These are phyloP conservation scores for Scolopax mira DNA, from an alignment of 2,113 vertebrate species.

Conservation along the genomic window DNA sequence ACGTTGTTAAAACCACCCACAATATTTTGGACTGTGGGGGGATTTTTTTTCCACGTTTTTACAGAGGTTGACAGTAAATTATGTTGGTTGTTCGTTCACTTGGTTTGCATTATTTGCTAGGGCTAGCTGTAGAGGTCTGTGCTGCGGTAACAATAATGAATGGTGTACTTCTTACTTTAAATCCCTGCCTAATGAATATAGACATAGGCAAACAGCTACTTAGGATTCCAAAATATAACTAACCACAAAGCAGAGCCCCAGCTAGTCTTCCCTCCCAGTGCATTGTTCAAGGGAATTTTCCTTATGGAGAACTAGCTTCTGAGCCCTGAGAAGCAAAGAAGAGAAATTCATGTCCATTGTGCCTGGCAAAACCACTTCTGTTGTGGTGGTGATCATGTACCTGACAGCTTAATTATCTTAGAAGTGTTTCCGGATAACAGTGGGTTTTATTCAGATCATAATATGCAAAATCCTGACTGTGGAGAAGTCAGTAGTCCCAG, in stretches of 20 bases:
- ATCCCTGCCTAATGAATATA: conserved; percentile 65
- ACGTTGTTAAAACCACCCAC: conserved; percentile 29
- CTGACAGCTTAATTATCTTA: neutral
- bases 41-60: conserved; percentile 39
- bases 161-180: conserved; percentile 46
- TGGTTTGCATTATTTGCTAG: conserved; percentile 41
- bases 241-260: conserved; percentile 39
- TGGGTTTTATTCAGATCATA: neutral
- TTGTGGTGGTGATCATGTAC: neutral
- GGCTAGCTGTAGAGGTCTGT: neutral
- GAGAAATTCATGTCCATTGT: neutral
- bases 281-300: conserved; percentile 23
- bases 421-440: neutral
- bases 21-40: conserved; percentile 25
- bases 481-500: neutral
- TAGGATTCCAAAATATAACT: conserved; percentile 47
- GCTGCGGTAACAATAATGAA: conserved; percentile 49
- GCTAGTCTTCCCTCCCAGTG: neutral
- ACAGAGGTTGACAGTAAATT: conserved; percentile 40
- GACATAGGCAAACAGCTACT: conserved; percentile 54
- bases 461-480: neutral
- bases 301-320: neutral
- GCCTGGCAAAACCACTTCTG: neutral
- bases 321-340: neutral
- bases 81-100: conserved; percentile 36